Evolutionary conservation across 2,113 vertebrate genomes (phyloP), one percentile per base, ranked within the genome.

Genomic region (Nibea coibor): DNA sequence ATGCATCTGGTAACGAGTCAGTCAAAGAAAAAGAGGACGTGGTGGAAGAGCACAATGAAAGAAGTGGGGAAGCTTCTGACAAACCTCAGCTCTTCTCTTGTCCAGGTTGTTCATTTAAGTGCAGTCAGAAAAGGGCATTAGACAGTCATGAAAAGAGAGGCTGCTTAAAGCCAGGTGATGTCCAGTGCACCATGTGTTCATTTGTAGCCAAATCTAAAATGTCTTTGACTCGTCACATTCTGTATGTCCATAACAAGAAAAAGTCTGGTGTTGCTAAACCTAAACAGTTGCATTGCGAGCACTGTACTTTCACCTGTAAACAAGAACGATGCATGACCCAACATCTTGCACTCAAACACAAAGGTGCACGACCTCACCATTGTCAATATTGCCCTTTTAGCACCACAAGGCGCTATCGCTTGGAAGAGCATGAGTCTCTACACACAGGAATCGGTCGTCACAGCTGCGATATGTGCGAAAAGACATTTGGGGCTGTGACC

Each of bases 401-500:
- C 89, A 98, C 97, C 70, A 94, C 96, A 0, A 94, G 97, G 2
- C 96, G 96, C 20, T 97, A 99, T 87, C 96, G 97, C 17, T 85
- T 99, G 59, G 96, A 97, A 16, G 97, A 97, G 14, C 98, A 98
- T 58, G 95, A 97, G 91, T 98, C 98, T 47, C 91, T 96, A 71
- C 97, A 99, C 91, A 98, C 97, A 0, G 97, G 98, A 0, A 81
- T 97, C 56, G 97, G 98, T 9, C 96, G 98, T n/a, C 95, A 97
- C 15, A 19, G 90, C 66, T 99, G 98, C 0, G 42, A 91, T 3
- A 68, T 91, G 64, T 99, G 98, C 43, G 65, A 83, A 28, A 97
- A 96, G 79, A 98, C 97, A 3, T 99, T 99, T 0, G 97, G 97
- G 24, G 96, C 96, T n/a, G 94, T 95, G 84, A 96, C 97, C 50